Conservation (phyloP, 2,888 invertebrate species). For the Sclerodermus sp. region DNA sequence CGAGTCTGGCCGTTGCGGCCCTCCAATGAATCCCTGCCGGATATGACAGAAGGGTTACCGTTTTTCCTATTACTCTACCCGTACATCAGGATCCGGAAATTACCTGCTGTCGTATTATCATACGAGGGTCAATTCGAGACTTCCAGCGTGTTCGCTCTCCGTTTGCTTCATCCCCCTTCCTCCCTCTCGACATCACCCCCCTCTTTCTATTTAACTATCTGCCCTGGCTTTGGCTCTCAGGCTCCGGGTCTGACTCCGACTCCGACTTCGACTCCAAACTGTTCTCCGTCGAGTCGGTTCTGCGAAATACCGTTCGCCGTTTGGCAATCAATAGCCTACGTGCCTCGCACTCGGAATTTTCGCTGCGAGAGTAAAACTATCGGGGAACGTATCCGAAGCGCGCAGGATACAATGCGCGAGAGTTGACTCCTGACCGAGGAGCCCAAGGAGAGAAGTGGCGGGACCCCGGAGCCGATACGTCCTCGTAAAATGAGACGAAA, state of each 20-base stretch:
- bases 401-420: not conserved
- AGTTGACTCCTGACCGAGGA: not conserved
- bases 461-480: not conserved
- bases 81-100: conserved; percentile 46
- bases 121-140: conserved; percentile 44
- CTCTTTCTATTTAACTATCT: not conserved
- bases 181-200: conserved; percentile 1
- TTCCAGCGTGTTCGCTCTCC: not conserved
- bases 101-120: conserved; percentile 49
- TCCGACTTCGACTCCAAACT: too few species aligned
- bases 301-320: conserved; percentile 24
- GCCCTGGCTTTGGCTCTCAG: conserved; percentile 3
- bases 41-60: conserved; percentile 41
- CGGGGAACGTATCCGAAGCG: not conserved
- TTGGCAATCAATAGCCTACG: conserved; percentile 36
- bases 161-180: not conserved
- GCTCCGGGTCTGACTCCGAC: too few species aligned
- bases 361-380: conserved; percentile 4
- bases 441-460: not conserved
- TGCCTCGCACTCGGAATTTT: conserved; percentile 29
- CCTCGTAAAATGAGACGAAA: not conserved
- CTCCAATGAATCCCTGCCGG: conserved; percentile 38
- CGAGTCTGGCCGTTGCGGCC: conserved; percentile 7
- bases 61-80: conserved; percentile 38
- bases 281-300: not conserved